phyloP scores from a whole-genome alignment of 2,888 invertebrate genomes.

The Artemia sinica region DNA sequence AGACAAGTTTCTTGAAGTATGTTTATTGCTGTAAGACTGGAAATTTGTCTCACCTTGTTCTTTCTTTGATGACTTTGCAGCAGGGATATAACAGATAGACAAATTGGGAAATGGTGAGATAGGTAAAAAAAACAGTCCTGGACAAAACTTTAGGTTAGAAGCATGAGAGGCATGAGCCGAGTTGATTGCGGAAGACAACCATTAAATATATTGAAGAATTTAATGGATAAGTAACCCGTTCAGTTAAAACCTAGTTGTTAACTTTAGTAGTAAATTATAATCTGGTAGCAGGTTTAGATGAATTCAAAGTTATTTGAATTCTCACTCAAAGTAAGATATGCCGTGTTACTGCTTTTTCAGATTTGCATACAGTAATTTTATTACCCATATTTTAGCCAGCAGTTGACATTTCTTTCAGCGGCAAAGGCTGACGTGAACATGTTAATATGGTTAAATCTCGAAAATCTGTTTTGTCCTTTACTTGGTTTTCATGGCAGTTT shows the following conservation, averaged over 20 bases:
- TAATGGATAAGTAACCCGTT: no score
- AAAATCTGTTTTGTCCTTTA: background rate
- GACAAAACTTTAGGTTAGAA: no score
- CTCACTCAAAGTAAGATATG: constrained; percentile 10
- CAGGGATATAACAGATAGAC: no score
- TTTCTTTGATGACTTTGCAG: no score
- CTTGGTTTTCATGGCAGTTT: background rate
- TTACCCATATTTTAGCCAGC: constrained; percentile 6
- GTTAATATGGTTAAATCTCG: constrained; percentile 14
- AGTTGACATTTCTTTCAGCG: constrained; percentile 12
- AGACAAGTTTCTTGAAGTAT: no score
- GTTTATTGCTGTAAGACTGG: no score
- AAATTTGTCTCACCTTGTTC: no score
- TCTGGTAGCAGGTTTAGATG: constrained; percentile 8
- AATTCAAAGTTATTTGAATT: background rate
- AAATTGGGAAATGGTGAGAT: no score
- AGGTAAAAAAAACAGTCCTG: no score
- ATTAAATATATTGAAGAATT: no score
- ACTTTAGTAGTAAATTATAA: background rate
- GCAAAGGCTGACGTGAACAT: constrained; percentile 7
- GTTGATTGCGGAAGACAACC: no score
- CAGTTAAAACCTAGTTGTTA: background rate
- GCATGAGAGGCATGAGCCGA: no score
- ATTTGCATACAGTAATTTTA: constrained; percentile 14
- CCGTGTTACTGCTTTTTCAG: constrained; percentile 8